Percentiles rank a stretch among this genome's conserved stretches.
These are phyloP conservation scores for Semicossyphus pulcher DNA, from an alignment of 2,113 vertebrate species.

Conservation along the genomic window DNA sequence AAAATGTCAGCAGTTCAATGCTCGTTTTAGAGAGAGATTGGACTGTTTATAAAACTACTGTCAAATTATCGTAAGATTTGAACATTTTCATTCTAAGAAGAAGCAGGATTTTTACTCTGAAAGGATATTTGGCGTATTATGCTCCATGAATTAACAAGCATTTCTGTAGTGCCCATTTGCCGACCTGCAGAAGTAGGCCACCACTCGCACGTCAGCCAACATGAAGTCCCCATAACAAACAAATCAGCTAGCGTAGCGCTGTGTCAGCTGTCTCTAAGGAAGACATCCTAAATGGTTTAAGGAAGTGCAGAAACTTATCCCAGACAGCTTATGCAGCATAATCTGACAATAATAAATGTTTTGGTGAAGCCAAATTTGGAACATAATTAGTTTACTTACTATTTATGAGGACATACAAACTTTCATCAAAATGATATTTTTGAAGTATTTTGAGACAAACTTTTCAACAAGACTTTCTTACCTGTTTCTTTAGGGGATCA, in stretches of 20 bases:
- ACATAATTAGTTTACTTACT: not conserved
- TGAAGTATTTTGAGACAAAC: not conserved
- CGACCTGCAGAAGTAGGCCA: not conserved
- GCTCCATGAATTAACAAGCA: too few species aligned
- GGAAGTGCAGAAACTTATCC: not conserved
- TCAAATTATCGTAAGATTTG: too few species aligned
- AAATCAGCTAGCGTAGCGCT: not conserved
- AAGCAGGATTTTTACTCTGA: not conserved
- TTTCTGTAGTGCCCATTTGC: not conserved
- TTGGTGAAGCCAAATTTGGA: not conserved
- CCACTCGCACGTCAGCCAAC: accelerated
- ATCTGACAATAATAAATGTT: not conserved
- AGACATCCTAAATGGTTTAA: not conserved
- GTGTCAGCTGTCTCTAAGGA: not conserved
- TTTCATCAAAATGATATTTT: not conserved
- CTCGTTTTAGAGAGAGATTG: not conserved
- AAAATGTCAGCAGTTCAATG: not conserved
- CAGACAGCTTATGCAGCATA: not conserved
- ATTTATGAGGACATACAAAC: not conserved
- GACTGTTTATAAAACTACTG: too few species aligned
- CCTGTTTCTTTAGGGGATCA: conserved; percentile 88
- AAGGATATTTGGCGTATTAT: not conserved
- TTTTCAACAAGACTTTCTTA: not conserved
- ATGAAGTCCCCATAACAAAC: not conserved
- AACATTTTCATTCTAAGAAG: too few species aligned